phyloP scores from a whole-genome alignment of 2,113 vertebrate genomes.

The Corvus cornix region DNA sequence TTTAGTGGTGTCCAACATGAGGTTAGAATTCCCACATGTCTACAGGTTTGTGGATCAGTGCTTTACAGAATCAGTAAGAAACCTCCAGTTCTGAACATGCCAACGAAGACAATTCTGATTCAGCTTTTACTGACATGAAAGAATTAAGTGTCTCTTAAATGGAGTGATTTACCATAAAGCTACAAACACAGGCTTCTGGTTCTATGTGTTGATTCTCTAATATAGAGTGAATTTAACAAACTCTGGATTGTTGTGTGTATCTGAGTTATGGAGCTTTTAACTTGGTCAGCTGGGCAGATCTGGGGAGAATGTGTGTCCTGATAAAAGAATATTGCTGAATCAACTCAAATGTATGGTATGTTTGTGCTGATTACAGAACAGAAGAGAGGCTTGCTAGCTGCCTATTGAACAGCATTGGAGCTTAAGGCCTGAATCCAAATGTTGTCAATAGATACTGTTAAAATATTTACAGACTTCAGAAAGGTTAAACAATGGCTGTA shows the following conservation, averaged over 20 bases:
- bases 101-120: neutral
- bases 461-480: conserved; percentile 45
- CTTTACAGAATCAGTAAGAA: neutral
- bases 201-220: neutral
- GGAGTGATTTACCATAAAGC: neutral
- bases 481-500: conserved; percentile 5
- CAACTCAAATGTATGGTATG: neutral
- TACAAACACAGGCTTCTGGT: neutral
- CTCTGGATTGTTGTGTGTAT: neutral
- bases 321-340: neutral
- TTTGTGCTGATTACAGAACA: neutral
- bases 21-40: neutral
- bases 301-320: neutral
- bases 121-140: neutral
- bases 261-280: neutral
- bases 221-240: neutral
- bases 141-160: neutral
- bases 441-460: neutral
- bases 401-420: neutral
- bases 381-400: neutral
- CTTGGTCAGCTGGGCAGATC: neutral
- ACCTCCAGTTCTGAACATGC: neutral
- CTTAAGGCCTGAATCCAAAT: neutral
- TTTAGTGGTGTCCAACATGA: neutral
- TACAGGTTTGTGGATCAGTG: neutral